Conservation (phyloP, 2,888 invertebrate species). For the Deroplatys truncata region DNA sequence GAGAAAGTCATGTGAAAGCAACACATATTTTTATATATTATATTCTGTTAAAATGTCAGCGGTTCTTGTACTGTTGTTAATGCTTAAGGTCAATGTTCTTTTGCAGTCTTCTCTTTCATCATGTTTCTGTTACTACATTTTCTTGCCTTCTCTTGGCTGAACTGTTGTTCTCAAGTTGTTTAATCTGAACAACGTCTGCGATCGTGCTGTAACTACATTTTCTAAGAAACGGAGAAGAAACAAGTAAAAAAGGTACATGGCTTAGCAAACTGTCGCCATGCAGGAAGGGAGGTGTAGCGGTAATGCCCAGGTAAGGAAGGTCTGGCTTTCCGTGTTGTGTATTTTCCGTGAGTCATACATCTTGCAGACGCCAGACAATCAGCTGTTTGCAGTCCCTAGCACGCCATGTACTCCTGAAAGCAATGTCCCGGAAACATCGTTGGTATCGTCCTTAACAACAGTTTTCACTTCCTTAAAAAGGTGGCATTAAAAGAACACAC, state of each 20-base stretch:
- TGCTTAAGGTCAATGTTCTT: no score
- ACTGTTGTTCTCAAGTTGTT: no score
- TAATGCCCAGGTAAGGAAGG: background rate
- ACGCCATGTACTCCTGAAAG: background rate
- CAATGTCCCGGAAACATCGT: background rate
- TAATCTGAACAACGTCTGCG: no score
- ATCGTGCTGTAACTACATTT: background rate
- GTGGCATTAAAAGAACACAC: background rate
- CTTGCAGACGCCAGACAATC: background rate
- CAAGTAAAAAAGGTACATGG: background rate
- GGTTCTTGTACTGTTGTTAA: no score
- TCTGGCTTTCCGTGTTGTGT: background rate
- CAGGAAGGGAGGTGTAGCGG: background rate
- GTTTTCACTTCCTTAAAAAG: background rate
- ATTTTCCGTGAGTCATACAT: background rate
- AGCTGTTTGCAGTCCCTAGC: background rate
- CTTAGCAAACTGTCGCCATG: background rate
- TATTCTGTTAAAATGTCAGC: no score
- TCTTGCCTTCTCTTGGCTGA: no score
- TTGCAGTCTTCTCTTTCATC: no score
- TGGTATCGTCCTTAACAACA: background rate
- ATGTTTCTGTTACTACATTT: no score
- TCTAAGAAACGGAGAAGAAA: background rate
- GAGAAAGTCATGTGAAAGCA: no score
- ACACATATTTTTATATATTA: no score